These are phyloP conservation scores for Epirrita christyi DNA, from an alignment of 2,888 invertebrate species.

Conservation along the genomic window DNA sequence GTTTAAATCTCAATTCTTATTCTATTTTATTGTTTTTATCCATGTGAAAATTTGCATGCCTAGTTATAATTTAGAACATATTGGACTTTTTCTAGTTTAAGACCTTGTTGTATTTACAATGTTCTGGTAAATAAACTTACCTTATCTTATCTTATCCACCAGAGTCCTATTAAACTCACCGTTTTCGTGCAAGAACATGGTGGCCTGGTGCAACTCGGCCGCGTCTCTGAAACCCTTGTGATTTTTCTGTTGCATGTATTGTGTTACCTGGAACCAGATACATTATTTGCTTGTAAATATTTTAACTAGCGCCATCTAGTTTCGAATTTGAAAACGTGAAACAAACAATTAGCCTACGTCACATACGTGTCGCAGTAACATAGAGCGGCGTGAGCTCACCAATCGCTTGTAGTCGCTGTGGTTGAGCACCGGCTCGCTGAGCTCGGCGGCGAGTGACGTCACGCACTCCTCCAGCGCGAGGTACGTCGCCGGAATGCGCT, in stretches of 20 bases:
- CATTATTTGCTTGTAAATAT: not conserved
- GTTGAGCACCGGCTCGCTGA: slow-evolving; percentile 92
- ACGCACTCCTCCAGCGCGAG: slow-evolving; percentile 97
- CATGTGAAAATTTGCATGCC: too few relatives aligned
- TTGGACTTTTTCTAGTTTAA: too few relatives aligned
- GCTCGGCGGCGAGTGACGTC: slow-evolving; percentile 90
- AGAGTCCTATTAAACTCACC: slow-evolving; percentile 79
- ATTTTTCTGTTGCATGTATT: slow-evolving; percentile 88
- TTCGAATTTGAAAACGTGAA: too few relatives aligned
- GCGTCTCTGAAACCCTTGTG: slow-evolving; percentile 92
- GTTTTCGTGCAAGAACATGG: slow-evolving; percentile 98
- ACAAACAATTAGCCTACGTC: too few relatives aligned
- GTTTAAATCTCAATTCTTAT: too few relatives aligned
- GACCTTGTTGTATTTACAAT: too few relatives aligned
- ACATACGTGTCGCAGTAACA: too few relatives aligned
- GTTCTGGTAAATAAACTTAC: too few relatives aligned
- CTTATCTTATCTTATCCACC: too few relatives aligned
- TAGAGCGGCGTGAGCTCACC: too few relatives aligned
- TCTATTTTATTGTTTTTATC: too few relatives aligned
- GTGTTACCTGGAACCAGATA: slow-evolving; percentile 70
- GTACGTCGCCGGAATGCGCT: slow-evolving; percentile 98
- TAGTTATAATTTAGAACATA: too few relatives aligned
- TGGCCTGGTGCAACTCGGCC: slow-evolving; percentile 97
- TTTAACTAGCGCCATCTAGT: not conserved
- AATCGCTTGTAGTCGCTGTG: slow-evolving; percentile 89